A percentile compares a stretch with the other conserved stretches of the same genome.
These are phyloP conservation scores for Bombus superbus DNA, from an alignment of 1,140 invertebrate species.

Conservation along the genomic window DNA sequence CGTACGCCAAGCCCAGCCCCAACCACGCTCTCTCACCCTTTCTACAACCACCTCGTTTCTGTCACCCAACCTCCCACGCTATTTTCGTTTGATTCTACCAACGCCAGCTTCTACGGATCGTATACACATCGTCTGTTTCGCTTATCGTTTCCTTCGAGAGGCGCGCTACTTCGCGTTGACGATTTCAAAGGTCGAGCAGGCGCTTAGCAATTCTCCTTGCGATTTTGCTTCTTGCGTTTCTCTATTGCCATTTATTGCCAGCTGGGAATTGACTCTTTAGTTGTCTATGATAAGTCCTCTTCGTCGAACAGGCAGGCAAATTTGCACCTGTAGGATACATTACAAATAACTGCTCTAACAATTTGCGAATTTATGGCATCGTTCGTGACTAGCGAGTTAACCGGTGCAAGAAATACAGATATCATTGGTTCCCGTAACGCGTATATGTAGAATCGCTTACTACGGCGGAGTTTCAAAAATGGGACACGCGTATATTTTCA, in stretches of 20 bases:
- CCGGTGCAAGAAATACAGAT: not conserved
- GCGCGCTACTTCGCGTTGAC: not conserved
- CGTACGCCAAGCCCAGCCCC: not conserved
- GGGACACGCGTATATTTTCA: not conserved
- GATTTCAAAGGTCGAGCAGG: not conserved
- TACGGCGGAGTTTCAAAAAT: not conserved
- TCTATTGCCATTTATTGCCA: not conserved
- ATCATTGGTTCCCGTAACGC: not conserved
- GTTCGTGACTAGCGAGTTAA: not conserved
- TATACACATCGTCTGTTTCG: not conserved
- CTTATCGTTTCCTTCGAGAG: slow-evolving; percentile 5
- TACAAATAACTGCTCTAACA: not conserved
- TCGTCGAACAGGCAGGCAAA: not conserved
- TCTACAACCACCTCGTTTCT: not conserved
- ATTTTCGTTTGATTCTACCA: slow-evolving; percentile 18
- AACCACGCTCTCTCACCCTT: too few relatives aligned
- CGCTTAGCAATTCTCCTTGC: not conserved
- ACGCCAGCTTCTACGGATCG: not conserved
- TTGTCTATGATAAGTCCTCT: not conserved
- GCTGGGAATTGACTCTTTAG: not conserved
- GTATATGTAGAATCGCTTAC: too few relatives aligned
- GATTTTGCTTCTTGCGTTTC: not conserved
- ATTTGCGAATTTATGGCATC: not conserved
- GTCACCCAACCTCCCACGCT: not conserved
- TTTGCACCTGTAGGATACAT: not conserved